Conservation (phyloP, 2,113 vertebrate species). For the Potamarius usumacintae region DNA sequence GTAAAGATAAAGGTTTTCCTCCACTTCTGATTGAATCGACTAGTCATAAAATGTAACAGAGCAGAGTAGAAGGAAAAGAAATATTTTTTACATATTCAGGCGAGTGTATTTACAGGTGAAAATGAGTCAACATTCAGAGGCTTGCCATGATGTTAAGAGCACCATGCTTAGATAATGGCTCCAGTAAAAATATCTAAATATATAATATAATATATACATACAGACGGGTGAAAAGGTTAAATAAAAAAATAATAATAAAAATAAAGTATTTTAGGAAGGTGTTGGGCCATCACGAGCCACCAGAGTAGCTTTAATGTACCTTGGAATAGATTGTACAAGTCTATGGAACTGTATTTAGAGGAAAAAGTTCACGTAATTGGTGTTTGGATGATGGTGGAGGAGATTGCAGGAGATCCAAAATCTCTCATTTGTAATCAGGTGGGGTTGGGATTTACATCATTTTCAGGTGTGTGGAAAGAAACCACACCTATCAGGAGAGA, state of each 20-base stretch:
- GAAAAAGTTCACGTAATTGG: not conserved
- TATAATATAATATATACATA: not conserved
- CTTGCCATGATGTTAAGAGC: conserved; percentile 63
- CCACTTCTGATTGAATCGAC: conserved; percentile 58
- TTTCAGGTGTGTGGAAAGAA: not conserved
- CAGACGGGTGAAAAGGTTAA: not conserved
- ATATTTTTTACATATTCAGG: conserved; percentile 67
- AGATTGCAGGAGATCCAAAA: not conserved
- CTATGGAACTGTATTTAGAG: not conserved
- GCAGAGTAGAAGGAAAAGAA: conserved; percentile 55
- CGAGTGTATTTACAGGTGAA: conserved; percentile 79
- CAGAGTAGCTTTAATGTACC: not conserved
- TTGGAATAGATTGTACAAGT: not conserved
- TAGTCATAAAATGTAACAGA: conserved; percentile 64
- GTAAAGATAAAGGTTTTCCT: not conserved
- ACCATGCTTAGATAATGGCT: conserved; percentile 61
- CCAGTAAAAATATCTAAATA: conserved; percentile 47
- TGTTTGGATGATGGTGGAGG: not conserved
- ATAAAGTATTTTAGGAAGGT: not conserved
- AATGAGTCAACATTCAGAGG: conserved; percentile 80
- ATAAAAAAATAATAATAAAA: not conserved
- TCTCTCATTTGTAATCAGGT: not conserved
- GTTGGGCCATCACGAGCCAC: not conserved
- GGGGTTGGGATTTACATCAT: not conserved
- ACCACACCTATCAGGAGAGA: not conserved